Percentiles rank a stretch among this genome's conserved stretches.
These are phyloP conservation scores for Harpagifer antarcticus DNA, from an alignment of 2,797 vertebrate genomes.

Conservation along the genomic window DNA sequence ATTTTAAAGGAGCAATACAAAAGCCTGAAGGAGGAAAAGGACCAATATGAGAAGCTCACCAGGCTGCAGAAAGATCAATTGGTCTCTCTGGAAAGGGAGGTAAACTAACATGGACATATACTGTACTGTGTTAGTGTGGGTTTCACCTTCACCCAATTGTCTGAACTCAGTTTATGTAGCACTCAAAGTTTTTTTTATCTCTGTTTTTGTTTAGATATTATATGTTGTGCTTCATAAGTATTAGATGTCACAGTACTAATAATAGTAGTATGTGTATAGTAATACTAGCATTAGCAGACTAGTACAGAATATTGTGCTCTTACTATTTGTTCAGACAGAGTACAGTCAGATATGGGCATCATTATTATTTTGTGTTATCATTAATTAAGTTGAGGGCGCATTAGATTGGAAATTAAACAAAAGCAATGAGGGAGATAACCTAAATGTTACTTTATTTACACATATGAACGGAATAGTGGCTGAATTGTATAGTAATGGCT, in stretches of 20 bases:
- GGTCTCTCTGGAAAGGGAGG: background rate
- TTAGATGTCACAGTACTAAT: background rate
- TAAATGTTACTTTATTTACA: background rate
- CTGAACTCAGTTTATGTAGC: background rate
- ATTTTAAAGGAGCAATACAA: background rate
- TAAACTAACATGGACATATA: background rate
- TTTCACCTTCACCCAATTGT: background rate
- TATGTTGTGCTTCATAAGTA: background rate
- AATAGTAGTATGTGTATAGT: background rate
- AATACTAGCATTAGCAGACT: too few relatives aligned
- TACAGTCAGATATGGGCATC: background rate
- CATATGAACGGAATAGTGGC: background rate
- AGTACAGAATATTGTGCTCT: too few relatives aligned
- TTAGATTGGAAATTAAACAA: slow-evolving; percentile 1
- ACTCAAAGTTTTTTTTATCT: too few relatives aligned
- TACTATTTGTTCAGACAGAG: background rate
- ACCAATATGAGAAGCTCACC: background rate
- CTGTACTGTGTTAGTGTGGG: background rate
- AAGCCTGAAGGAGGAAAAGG: background rate
- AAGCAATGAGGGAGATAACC: background rate
- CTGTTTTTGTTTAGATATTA: background rate
- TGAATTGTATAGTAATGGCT: background rate
- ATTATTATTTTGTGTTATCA: too few relatives aligned
- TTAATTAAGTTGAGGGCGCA: background rate
- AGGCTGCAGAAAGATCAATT: background rate